Conservation (phyloP, 2,113 vertebrate species). For the Octodon degus region DNA sequence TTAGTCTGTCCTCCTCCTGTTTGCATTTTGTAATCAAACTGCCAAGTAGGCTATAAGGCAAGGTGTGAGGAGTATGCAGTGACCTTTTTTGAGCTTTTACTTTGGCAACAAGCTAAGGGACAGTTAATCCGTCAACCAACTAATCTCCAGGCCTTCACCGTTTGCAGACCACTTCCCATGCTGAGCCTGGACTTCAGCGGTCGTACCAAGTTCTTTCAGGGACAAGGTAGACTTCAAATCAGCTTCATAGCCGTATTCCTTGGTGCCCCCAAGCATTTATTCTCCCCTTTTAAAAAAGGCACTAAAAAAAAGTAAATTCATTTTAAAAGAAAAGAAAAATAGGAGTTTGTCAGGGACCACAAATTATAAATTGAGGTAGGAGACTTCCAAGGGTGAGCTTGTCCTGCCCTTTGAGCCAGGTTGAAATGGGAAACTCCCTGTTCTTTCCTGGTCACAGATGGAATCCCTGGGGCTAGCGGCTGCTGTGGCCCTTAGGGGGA, state of each 20-base stretch:
- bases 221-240: background rate
- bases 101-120: background rate
- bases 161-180: background rate
- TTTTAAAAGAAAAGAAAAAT: background rate
- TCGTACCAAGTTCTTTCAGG: background rate
- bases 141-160: background rate
- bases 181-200: background rate
- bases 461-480: too few species aligned
- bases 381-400: too few species aligned
- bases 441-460: background rate
- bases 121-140: background rate
- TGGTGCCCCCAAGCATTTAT: background rate
- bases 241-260: background rate
- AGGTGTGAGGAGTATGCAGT: background rate
- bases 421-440: background rate
- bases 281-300: background rate
- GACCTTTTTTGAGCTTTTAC: background rate
- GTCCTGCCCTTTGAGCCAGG: background rate
- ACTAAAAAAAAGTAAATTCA: too few species aligned
- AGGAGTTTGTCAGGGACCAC: background rate
- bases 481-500: background rate
- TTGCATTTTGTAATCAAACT: background rate
- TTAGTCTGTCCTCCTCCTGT: background rate
- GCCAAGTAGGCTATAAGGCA: background rate
- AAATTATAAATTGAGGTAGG: too few species aligned